Base-by-base conservation (phyloP, 2,888 invertebrate genomes). In the Tortricodes alternella region DNA sequence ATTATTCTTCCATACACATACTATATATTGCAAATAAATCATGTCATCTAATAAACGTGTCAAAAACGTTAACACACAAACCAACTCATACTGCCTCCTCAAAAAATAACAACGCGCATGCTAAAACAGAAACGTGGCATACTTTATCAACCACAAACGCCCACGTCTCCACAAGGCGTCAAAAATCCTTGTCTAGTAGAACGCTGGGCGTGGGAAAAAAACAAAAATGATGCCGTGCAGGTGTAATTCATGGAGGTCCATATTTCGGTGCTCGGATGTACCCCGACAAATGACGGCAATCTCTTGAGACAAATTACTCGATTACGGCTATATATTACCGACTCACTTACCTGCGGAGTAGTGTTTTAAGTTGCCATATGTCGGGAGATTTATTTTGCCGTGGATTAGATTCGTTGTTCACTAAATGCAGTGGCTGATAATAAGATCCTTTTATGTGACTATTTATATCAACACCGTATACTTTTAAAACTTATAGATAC, bases 261-360 rank as follows among this genome's bases (percentile, higher is more conserved):
- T 52, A 52, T 52, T 52, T 52, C 21, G 35, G 44, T 37, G 27
- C 35, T 24, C 24, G 18, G 46, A 34, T 49, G 38, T 39, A 37
- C 18, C 48, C 8, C 32, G 34, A 58, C 46, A 58, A 58, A 58
- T 53, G 52, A 43, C 53, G 27, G 46, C 58, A 58, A 58, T 53
- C 58, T 41, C 16, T 46, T 4, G 7, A 34, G 58, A 58, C 58
- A 58, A 58, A 58, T 58, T 41, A 58, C 58, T 53, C 58, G 52
- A 58, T 58, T 58, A 58, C 24, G 4, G 39, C 39, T 43, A 58
- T 51, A 53, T 46, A 58, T 58, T 53, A 58, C 58, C 9, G 41
- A 46, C 58, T 58, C 53, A 41, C 53, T 46, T 57, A 52, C 57
- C 52, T 52, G 24, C 18, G 2, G 34, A 53, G 37, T 51, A 57